A percentile compares a stretch with the other conserved stretches of the same genome.
These are phyloP conservation scores for Anodontia alba DNA, from an alignment of 2,888 invertebrate species.

Conservation along the genomic window DNA sequence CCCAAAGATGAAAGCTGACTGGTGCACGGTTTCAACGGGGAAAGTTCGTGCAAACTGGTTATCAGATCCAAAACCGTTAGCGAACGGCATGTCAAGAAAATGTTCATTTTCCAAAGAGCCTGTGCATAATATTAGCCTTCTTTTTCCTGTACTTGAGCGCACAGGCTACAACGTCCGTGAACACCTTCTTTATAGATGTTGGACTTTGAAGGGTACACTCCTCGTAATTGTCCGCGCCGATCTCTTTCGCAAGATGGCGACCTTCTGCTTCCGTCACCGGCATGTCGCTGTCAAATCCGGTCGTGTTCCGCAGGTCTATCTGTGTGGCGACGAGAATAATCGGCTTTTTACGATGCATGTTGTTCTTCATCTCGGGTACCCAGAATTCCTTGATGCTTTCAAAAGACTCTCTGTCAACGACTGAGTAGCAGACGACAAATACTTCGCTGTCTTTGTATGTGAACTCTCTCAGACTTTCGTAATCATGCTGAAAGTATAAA, in stretches of 20 bases:
- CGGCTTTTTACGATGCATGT: constrained; percentile 69
- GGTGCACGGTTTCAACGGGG: not conserved
- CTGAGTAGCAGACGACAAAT: constrained; percentile 75
- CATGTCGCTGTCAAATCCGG: constrained; percentile 61
- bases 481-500: constrained; percentile 71
- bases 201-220: constrained; percentile 69
- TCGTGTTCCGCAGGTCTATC: constrained; percentile 69
- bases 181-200: constrained; percentile 67
- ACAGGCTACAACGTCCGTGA: constrained; percentile 69
- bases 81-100: constrained; percentile 10
- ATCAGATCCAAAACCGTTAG: not conserved
- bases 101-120: constrained; percentile 62
- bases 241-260: constrained; percentile 63
- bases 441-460: constrained; percentile 77
- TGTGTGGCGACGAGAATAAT: constrained; percentile 76
- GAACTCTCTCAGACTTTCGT: constrained; percentile 71
- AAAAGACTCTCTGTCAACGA: constrained; percentile 74
- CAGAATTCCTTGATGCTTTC: constrained; percentile 71
- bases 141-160: constrained; percentile 71
- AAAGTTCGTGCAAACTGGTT: not conserved
- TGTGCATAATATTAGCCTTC: constrained; percentile 65
- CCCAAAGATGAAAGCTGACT: not conserved
- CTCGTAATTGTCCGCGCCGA: constrained; percentile 70
- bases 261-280: constrained; percentile 71
- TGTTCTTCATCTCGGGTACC: constrained; percentile 74